Evolutionary conservation across 92 coral and sea anemone genomes (phyloP).

Genomic region (Zoanthus sansibaricus): DNA sequence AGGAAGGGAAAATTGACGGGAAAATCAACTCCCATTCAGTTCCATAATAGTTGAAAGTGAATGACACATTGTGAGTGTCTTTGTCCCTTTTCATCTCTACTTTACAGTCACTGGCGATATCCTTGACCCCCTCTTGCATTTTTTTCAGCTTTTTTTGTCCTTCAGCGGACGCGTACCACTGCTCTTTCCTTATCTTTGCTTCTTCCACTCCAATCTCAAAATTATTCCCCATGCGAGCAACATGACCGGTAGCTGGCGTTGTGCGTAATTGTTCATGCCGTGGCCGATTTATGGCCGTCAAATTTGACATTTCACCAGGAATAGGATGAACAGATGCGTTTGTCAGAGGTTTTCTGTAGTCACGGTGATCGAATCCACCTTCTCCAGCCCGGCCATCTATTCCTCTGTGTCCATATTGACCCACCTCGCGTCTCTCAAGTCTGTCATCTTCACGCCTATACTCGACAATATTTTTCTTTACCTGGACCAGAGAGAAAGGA

Average conservation of each 20-base stretch:
- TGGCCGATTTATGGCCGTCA: not conserved
- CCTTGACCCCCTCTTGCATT: constrained; percentile 25
- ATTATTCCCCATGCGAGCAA: not conserved
- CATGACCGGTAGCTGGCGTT: not conserved
- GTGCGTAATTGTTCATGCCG: not conserved
- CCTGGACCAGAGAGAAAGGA: constrained; percentile 13
- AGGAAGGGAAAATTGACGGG: constrained; percentile 42
- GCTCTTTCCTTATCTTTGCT: not conserved
- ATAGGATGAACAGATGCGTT: not conserved
- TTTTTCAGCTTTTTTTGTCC: constrained; percentile 42
- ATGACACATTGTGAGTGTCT: constrained; percentile 41
- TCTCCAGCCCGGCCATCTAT: not conserved
- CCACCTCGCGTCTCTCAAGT: not conserved
- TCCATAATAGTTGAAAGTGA: constrained; percentile 12
- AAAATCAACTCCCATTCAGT: constrained; percentile 43
- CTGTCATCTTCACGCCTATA: not conserved
- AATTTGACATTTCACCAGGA: not conserved
- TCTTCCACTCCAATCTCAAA: not conserved
- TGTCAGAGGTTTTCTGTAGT: too few relatives aligned
- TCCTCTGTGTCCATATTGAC: not conserved
- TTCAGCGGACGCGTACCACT: constrained; percentile 52
- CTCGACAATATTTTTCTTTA: not conserved
- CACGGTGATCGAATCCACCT: not conserved
- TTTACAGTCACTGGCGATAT: constrained; percentile 18
- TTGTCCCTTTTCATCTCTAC: constrained; percentile 43